Conservation (phyloP, 2,113 vertebrate species). For the Sander vitreus region DNA sequence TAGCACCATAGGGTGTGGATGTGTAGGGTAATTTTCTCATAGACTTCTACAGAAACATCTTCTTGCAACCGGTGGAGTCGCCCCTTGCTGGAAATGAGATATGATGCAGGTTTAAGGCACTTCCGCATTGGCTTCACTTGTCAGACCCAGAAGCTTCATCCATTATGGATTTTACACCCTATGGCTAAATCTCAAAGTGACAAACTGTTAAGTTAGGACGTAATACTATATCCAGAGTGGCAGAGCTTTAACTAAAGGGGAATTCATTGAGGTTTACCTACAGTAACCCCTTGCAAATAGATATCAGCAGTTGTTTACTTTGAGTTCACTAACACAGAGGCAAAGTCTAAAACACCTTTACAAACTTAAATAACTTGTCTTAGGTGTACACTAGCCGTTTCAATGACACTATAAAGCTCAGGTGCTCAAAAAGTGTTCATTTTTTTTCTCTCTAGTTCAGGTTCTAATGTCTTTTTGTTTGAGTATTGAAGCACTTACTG, state of each 20-base stretch:
- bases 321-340: background rate
- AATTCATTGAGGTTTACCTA: background rate
- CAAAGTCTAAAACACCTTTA: background rate
- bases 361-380: background rate
- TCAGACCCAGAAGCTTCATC: no score
- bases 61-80: no score
- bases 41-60: no score
- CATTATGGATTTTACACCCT: no score
- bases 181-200: no score
- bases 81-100: no score
- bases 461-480: constrained; percentile 8
- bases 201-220: background rate
- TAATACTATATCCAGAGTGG: background rate
- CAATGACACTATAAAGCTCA: background rate
- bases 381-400: background rate
- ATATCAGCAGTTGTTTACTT: background rate
- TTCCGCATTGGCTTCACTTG: no score
- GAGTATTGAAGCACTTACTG: background rate
- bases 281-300: background rate
- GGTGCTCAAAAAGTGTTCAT: background rate
- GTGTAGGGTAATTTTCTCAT: no score
- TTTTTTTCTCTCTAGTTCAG: background rate
- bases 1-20: no score
- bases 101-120: no score
- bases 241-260: background rate